Conservation (phyloP, 2,888 invertebrate genomes). For the Brachypalpus laphriformis region DNA sequence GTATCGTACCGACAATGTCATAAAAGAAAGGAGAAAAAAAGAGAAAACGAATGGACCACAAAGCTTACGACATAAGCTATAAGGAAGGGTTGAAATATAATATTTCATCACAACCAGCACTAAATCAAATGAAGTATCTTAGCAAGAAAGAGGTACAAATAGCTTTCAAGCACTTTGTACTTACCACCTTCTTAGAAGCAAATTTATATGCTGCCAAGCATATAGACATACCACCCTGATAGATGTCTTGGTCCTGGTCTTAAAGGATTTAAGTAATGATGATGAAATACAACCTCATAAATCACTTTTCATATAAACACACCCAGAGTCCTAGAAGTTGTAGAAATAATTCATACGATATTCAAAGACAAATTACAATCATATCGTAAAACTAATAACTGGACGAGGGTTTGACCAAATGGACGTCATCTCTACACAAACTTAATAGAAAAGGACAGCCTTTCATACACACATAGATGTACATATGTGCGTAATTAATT, state of each 20-base stretch:
- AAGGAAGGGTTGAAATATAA: background rate
- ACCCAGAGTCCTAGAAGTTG: background rate
- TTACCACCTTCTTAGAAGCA: constrained; percentile 28
- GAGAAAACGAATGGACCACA: background rate
- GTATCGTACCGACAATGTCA: background rate
- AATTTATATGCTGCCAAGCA: constrained; percentile 14
- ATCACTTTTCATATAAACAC: constrained; percentile 38
- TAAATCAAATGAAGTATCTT: constrained; percentile 28
- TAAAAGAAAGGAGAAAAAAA: background rate
- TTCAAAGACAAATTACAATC: constrained; percentile 53
- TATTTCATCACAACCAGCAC: background rate
- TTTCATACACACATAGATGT: too few relatives aligned
- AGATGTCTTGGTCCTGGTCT: constrained; percentile 17
- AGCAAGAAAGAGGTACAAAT: constrained; percentile 20
- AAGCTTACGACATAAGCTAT: background rate
- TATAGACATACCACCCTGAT: background rate
- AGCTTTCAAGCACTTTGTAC: constrained; percentile 29
- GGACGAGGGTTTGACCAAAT: constrained; percentile 29
- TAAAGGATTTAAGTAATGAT: constrained; percentile 61
- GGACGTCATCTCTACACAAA: constrained; percentile 29
- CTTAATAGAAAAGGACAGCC: too few relatives aligned
- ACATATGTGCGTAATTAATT: too few relatives aligned
- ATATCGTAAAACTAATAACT: constrained; percentile 43
- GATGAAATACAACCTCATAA: constrained; percentile 50
- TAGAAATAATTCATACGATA: background rate